Conservation (phyloP, 2,113 vertebrate genomes). For the Nesogale talazaci region DNA sequence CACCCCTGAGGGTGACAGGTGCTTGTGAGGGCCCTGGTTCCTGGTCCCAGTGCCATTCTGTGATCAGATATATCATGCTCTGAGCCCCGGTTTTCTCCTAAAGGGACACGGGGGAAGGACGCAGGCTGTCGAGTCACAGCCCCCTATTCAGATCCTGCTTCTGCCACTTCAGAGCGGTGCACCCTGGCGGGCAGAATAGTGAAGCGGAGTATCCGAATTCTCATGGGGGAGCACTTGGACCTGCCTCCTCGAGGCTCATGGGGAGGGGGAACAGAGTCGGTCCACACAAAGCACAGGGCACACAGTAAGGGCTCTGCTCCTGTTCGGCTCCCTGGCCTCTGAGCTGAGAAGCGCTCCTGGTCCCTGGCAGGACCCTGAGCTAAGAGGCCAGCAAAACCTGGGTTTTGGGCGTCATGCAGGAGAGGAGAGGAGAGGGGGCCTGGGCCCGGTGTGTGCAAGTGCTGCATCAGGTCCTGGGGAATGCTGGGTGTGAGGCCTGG, state of each 20-base stretch:
- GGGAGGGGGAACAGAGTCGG: not conserved
- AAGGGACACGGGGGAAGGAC: not conserved
- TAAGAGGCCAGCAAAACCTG: no score
- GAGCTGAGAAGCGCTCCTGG: not conserved
- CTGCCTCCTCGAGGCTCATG: not conserved
- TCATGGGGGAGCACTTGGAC: not conserved
- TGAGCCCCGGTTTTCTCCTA: not conserved
- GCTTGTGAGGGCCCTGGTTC: not conserved
- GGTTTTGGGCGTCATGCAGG: no score
- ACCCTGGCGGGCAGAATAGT: not conserved
- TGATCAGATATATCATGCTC: not conserved
- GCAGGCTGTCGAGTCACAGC: not conserved
- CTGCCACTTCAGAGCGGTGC: not conserved
- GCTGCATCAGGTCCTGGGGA: not conserved
- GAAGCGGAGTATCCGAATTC: not conserved
- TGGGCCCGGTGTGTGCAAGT: not conserved
- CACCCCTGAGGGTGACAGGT: not conserved
- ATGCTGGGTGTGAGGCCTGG: not conserved
- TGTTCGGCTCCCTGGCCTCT: not conserved
- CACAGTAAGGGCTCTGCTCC: not conserved
- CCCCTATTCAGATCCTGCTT: not conserved
- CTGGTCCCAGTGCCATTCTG: not conserved
- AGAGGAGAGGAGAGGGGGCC: no score
- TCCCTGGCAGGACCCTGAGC: not conserved
- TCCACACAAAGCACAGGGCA: not conserved